Conservation (phyloP, 2,113 vertebrate species). For the Psophia crepitans region DNA sequence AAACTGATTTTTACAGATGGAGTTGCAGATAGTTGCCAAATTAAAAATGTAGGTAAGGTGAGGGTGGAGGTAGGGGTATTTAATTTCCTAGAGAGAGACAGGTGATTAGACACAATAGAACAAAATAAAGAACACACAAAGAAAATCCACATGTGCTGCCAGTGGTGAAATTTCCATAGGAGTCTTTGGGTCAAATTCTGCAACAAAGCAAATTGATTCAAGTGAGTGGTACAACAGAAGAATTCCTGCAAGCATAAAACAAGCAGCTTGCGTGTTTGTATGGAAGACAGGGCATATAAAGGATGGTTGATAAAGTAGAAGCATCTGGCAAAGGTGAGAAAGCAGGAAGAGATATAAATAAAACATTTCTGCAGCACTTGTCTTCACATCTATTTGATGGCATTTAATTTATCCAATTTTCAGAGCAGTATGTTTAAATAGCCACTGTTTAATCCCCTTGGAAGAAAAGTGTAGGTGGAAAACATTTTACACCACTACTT, state of each 20-base stretch:
- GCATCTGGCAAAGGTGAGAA: background rate
- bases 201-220: background rate
- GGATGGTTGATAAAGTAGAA: background rate
- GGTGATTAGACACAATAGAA: background rate
- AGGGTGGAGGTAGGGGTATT: background rate
- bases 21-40: background rate
- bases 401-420: background rate
- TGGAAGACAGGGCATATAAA: background rate
- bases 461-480: background rate
- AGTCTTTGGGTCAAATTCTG: background rate
- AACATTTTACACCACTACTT: background rate
- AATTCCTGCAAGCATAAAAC: background rate
- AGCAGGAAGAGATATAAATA: background rate
- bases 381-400: background rate
- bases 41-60: background rate
- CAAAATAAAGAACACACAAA: background rate
- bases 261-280: background rate
- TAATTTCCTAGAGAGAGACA: constrained; percentile 13
- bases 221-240: background rate
- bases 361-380: background rate
- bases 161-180: background rate
- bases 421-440: background rate
- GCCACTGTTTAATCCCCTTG: background rate
- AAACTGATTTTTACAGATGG: background rate
- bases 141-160: rapidly evolving